Base-by-base conservation (phyloP, 2,888 invertebrate species). In the Yponomeuta malinellus region DNA sequence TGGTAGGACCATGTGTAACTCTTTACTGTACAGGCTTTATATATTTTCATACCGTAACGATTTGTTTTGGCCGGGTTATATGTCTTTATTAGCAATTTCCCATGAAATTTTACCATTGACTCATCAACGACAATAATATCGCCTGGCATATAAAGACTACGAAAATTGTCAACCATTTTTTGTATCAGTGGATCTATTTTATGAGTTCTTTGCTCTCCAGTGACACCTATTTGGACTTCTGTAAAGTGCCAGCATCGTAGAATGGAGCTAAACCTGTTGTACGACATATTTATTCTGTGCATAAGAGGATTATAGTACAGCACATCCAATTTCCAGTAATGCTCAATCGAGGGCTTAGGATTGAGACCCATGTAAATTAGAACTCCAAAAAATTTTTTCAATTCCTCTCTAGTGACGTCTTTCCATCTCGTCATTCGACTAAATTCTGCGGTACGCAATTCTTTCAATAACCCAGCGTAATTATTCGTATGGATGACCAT, bases 401-500 rank as follows among this genome's bases (percentile, higher is more conserved):
- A 48, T 48, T 73, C 71, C 59, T 71, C 69, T 71, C 67, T 75
- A 72, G 67, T 72, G 52, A 74, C 74, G 59, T 74, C 74, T 74
- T 73, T 74, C 74, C 74, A 75, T 69, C 74, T 73, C 37, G 71
- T 72, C 73, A 74, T 76, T 68, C 74, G 29, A 63, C 72, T 73
- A 70, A 74, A 74, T 73, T 69, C 71, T 69, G 71, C 72, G 48
- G 70, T 74, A 65, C 73, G 74, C 72, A 73, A 10, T 48, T 72
- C 37, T 67, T 73, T 72, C 71, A 74, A 73, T 29, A 63, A 63
- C 59, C 29, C 37, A 33, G 59, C 59, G 70, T 70, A 73, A 73
- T 73, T 73, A 71, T 75, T 75, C 23, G 73, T 74, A 72, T 74
- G 73, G 73, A 72, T 73, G 15, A 74, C 72, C 74, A 74, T 75